Evolutionary conservation across 1,140 invertebrate genomes (phyloP), one percentile per base, ranked within the genome.

Genomic region (Nasonia longicornis): DNA sequence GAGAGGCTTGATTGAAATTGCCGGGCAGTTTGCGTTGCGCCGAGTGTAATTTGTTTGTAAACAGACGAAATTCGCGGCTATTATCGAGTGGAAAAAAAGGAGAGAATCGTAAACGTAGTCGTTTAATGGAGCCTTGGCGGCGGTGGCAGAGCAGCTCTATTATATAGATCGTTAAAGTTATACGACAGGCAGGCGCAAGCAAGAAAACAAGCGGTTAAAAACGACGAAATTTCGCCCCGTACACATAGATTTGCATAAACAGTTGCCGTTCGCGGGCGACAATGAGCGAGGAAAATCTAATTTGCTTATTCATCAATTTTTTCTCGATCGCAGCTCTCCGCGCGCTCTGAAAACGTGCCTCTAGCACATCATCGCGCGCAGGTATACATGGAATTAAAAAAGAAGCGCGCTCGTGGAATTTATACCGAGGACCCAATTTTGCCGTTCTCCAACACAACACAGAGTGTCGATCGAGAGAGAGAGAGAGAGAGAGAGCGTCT

Each of bases 291-390:
- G n/a, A 52, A 73, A 74, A 66, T 35, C 52, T 80, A 38, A 80
- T 74, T 79, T 80, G 78, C 14, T 69, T 75, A 75, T 80, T 80
- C 74, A 80, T 69, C 63, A 67, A 73, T 67, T 70, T 80, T 82
- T 66, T 76, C 74, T 48, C 31, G 69, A n/a, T 69, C 20, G 26
- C 1, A 26, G 1, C 16, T 10, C 26, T 26, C 26, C 26, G 26
- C 26, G 26, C 16, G 7, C 67, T 58, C 52, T 58, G 6, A 58
- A 58, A 77, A 38, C 14, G 16, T 67, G 31, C 31, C 31, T 26
- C 26, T 35, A 35, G 31, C 31, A 35, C 31, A 6, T 35, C 26
- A 26, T 26, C 26, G 26, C 26, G 26, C 26, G 26, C 26, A 26
- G 10, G 1, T 75, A 14, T 16, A 2, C 29, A 16, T 64, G n/a